phyloP scores from a whole-genome alignment of 2,113 vertebrate species.

The Hydrochoerus hydrochaeris region DNA sequence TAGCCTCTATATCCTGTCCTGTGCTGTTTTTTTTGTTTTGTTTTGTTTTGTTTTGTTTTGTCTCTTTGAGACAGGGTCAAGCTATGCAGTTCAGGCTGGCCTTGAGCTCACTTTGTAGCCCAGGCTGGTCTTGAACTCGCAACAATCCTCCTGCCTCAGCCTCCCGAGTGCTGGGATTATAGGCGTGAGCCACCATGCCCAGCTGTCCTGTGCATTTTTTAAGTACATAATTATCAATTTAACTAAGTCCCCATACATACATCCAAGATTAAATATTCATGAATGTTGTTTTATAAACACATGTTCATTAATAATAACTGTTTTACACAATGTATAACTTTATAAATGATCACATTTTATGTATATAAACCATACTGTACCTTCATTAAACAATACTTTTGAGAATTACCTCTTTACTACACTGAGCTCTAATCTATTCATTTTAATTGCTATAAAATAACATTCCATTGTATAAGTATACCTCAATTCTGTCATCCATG shows the following conservation, averaged over 20 bases:
- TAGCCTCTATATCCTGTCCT: not conserved
- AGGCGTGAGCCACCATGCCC: too few relatives aligned
- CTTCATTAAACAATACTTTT: not conserved
- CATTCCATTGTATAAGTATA: not conserved
- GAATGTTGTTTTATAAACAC: not conserved
- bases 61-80: too few relatives aligned
- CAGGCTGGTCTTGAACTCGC: too few relatives aligned
- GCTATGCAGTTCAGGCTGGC: too few relatives aligned
- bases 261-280: not conserved
- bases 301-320: not conserved
- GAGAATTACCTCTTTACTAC: constrained; percentile 14
- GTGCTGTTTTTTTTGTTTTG: too few relatives aligned
- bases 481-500: not conserved
- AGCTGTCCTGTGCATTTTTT: not conserved
- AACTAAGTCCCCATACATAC: not conserved
- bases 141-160: too few relatives aligned
- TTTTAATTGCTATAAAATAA: constrained; percentile 14
- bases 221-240: constrained; percentile 26
- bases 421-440: not conserved
- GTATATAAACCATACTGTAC: not conserved
- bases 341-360: not conserved
- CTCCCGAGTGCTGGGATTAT: too few relatives aligned
- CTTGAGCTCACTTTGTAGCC: too few relatives aligned
- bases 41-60: too few relatives aligned
- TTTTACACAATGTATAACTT: not conserved